Evolutionary conservation across 2,888 invertebrate species (phyloP), one percentile per base, ranked within the genome.

Genomic region (Empis livida): DNA sequence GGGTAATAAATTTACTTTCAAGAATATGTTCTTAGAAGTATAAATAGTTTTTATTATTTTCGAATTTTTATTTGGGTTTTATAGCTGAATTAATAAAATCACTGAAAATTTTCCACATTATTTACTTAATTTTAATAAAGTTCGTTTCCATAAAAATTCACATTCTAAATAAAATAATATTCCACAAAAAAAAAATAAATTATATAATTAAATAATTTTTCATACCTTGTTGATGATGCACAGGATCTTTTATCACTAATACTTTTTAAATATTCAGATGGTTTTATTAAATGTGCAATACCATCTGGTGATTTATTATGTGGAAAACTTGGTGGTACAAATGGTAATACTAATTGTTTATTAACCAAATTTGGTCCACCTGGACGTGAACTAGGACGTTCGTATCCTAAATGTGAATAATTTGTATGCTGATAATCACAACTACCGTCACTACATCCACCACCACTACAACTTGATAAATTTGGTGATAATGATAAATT

Each of bases 291-390:
- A 51, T 84, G 80, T 70, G 90, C 84, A 50, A 85, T 79, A 61
- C 84, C 83, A 67, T 81, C 78, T 53, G 75, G 73, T 38, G 68
- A 67, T 41, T 27, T 27, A 49, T 73, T 72, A 63, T 79, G 76
- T 47, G 86, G 84, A 72, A 93, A 93, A 70, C 87, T 85, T 49
- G 93, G 92, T 51, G 91, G 92, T 63, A 93, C 83, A 74, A 93
- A 92, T 54, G 92, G 88, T 56, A 90, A 73, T 56, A 81, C 88
- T 65, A 88, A 77, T 68, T 89, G 89, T 71, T 84, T 87, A 73
- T 85, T 86, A 62, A 86, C 83, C 71, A 85, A 76, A 74, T 83
- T 81, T 55, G 74, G 76, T 47, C 69, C 69, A 43, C 64, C 65
- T 6, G 67, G 61, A 10, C 68, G 60, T 13, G 52, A 55, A n/a